Evolutionary conservation across 2,888 invertebrate genomes (phyloP), one percentile per base, ranked within the genome.

Genomic region (Leucoptera coffeella): DNA sequence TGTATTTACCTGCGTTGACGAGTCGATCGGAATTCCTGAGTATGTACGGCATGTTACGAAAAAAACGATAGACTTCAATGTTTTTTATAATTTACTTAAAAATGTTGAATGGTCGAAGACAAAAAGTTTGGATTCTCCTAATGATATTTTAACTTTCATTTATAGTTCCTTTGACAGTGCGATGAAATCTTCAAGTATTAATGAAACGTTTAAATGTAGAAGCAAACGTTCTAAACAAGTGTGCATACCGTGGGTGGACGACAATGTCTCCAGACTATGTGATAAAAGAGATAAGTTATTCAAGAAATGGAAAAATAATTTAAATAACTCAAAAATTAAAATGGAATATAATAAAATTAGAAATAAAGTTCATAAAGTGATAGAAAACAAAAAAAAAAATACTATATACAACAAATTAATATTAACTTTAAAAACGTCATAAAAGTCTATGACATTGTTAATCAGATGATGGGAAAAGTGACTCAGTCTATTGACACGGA

Each of bases 121-220:
- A 4, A 4, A 30, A 1, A 8, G 4, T 7, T 22, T 15, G 8
- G 14, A 23, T 2, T 9, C 24, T 10, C 26, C 28, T 3, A 28
- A 29, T 12, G 19, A 31, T 4, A 28, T 32, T 5, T 4, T 15
- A 2, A 26, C 26, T 1, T 30, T 10, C 11, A 28, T 32, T 9
- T 10, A 7, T 10, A 14, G 22, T 3, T 11, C 12, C 6, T 30
- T 30, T 27, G 12, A 22, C 6, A 22, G 4, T 24, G 23, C 15
- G 17, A 8, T 15, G 23, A 25, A 10, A 15, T 3, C 5, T 12
- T 10, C 12, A 4, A 23, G 10, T 4, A 29, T 13, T 12, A 24
- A 28, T 12, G 8, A 22, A 24, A 15, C 2, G 2, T 33, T 30
- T 24, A 15, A 26, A 14, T 33, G 30, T 29, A n/a, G 11, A 6